These are phyloP conservation scores for Ahaetulla prasina DNA, from an alignment of 2,113 vertebrate genomes.

Conservation along the genomic window DNA sequence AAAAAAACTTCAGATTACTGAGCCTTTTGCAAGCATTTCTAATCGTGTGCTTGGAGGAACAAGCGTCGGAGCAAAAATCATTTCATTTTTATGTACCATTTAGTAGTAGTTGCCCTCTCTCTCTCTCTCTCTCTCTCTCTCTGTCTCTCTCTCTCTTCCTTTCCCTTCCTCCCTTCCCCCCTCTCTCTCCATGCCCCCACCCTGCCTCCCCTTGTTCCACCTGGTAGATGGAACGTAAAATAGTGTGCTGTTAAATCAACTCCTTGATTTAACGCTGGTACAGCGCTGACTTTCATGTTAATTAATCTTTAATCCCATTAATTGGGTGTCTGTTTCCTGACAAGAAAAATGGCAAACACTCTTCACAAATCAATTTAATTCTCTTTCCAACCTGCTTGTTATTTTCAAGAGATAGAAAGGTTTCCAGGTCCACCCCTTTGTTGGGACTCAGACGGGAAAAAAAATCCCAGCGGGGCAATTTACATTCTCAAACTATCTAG, in stretches of 20 bases:
- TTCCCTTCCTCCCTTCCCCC: not conserved
- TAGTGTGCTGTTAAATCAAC: conserved; percentile 5
- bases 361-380: conserved; percentile 70
- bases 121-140: too few relatives aligned
- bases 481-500: conserved; percentile 22
- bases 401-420: conserved; percentile 57
- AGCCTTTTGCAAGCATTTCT: not conserved
- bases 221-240: not conserved
- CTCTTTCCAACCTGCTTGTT: conserved; percentile 50
- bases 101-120: not conserved
- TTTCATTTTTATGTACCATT: not conserved
- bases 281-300: conserved; percentile 28
- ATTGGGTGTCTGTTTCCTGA: conserved; percentile 65
- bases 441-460: conserved; percentile 32
- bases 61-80: conserved; percentile 6
- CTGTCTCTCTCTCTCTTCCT: not conserved
- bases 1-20: too few relatives aligned
- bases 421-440: conserved; percentile 24
- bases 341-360: conserved; percentile 60
- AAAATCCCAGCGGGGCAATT: conserved; percentile 43
- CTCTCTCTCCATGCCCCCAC: not conserved
- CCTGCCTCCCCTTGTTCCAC: not conserved
- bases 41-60: not conserved
- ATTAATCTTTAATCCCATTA: conserved; percentile 74
- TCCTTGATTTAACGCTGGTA: conserved; percentile 53